Base-by-base conservation (phyloP, 37 sponge, comb jelly and placozoan genomes). In the Agelas oroides region DNA sequence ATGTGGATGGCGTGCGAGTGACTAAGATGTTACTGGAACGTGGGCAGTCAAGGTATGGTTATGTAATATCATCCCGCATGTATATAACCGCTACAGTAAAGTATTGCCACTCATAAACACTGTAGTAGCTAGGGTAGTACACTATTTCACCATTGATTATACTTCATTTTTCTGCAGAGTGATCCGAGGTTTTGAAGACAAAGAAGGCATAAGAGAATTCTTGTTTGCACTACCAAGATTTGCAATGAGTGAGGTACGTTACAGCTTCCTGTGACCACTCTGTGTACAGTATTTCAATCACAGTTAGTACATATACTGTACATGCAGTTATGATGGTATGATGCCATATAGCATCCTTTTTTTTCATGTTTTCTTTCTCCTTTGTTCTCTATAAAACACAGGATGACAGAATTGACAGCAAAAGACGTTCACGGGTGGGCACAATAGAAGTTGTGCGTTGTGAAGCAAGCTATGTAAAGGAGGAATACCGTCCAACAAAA, bases 211-310 rank as follows among this genome's bases (percentile, higher is more conserved):
- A 52, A 89, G 83, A 79, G 90, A 89, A 65, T 89, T 89, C 58
- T 67, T 89, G 37, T 89, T 89, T 84, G 79, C 90, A 3, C 85
- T 89, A 2, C 90, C 90, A 71, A 77, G 80, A 72, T 82, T 73
- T 78, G 90, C 84, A 17, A 31, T 24, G 5, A 34, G 70, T 31
- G 35, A 69, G 76, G 88, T 80, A 28, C 71, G 68, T 75, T 17
- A 23, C 15, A 20, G 12, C 14, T 30, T 41, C 20, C n/a, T n/a
- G n/a, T n/a, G n/a, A n/a, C n/a, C n/a, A n/a, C n/a, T n/a, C n/a
- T n/a, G n/a, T n/a, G n/a, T n/a, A n/a, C n/a, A n/a, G n/a, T 36
- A 19, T 59, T 36, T 33, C 31, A n/a, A 62, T n/a, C n/a, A n/a
- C n/a, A n/a, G n/a, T n/a, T n/a, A n/a, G n/a, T n/a, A n/a, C n/a